These are phyloP conservation scores for Anarhynchus alexandrinus DNA, from an alignment of 2,113 vertebrate genomes.

Conservation along the genomic window DNA sequence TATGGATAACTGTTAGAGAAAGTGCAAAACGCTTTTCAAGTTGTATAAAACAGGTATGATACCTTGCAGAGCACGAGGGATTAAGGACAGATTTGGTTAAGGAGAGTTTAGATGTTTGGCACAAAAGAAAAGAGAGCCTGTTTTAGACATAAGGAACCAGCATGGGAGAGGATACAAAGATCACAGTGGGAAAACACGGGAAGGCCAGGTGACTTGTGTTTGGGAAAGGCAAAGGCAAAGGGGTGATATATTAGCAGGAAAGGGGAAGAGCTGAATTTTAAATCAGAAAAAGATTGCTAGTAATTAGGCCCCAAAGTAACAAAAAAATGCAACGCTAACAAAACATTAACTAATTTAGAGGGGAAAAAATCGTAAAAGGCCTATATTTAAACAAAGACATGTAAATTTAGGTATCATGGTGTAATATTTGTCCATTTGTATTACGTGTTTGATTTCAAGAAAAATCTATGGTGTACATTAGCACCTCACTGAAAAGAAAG, in stretches of 20 bases:
- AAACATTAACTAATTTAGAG: background rate
- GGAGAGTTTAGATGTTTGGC: background rate
- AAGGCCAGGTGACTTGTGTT: background rate
- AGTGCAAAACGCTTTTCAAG: background rate
- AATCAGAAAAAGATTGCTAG: background rate
- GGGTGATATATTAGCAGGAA: background rate
- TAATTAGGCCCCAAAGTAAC: background rate
- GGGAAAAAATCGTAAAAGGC: background rate
- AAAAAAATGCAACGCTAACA: background rate
- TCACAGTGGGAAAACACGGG: conserved; percentile 11
- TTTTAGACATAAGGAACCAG: conserved; percentile 33
- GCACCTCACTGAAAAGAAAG: background rate
- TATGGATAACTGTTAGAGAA: background rate
- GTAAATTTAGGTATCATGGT: background rate
- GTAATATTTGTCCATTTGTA: background rate
- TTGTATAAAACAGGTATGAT: background rate
- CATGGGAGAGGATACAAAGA: conserved; percentile 24
- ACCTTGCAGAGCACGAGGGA: background rate
- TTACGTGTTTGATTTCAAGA: background rate
- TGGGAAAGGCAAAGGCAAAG: background rate
- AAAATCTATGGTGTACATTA: background rate
- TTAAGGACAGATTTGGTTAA: background rate
- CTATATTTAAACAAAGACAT: background rate
- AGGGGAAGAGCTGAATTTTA: background rate
- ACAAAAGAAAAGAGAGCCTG: background rate